Percentiles rank a stretch among this genome's conserved stretches.
Conservation (phyloP, 2,888 invertebrate species). For the Philonicus albiceps region DNA sequence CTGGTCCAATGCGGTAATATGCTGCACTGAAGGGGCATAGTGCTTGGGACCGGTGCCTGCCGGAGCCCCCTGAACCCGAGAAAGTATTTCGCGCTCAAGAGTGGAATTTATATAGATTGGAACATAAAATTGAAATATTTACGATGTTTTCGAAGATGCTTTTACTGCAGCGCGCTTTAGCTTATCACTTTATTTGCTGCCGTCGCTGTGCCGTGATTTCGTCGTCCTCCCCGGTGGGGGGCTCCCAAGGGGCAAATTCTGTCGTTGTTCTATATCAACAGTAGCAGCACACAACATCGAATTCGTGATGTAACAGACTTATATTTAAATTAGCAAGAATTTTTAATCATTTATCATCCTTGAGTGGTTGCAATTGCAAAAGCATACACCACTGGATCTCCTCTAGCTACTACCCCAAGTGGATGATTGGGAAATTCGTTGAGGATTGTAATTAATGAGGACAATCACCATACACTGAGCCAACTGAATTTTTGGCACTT, state of each 20-base stretch:
- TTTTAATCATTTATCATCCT: conserved; percentile 2
- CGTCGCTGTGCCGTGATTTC: background rate
- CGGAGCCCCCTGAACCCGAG: background rate
- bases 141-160: conserved; percentile 36
- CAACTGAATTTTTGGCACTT: background rate
- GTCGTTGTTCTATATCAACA: background rate
- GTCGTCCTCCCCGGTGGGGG: background rate
- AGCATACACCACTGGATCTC: background rate
- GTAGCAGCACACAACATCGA: background rate
- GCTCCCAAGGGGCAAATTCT: background rate
- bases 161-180: background rate
- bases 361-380: background rate
- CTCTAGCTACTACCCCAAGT: background rate
- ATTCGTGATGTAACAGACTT: background rate
- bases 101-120: conserved; percentile 16
- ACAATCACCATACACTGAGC: conserved; percentile 2
- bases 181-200: conserved; percentile 2
- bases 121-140: conserved; percentile 25
- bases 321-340: conserved; percentile 1
- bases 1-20: conserved; percentile 32
- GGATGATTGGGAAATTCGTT: background rate
- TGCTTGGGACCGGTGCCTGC: background rate
- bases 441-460: conserved; percentile 18
- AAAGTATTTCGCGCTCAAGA: conserved; percentile 1
- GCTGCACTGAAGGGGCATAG: background rate